Percentiles rank a stretch among this genome's conserved stretches.
phyloP scores from a whole-genome alignment of 2,797 vertebrate genomes.

The Nannoperca obscura region DNA sequence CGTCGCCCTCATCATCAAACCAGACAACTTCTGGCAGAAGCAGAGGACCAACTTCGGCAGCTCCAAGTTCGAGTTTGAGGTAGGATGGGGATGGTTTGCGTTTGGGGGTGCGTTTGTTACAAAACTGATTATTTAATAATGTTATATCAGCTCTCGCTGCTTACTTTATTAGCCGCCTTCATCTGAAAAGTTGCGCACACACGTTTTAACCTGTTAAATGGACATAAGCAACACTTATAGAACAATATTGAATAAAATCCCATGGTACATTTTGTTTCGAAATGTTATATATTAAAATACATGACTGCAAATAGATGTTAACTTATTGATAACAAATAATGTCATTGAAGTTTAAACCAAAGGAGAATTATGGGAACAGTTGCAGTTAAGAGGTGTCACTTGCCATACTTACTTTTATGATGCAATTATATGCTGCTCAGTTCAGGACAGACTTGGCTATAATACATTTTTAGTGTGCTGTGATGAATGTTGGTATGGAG shows the following conservation, averaged over 20 bases:
- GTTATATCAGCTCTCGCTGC: neutral
- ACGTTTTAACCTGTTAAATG: neutral
- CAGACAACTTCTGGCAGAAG: conserved; percentile 99
- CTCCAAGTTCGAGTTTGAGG: conserved; percentile 99
- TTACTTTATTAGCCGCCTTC: neutral
- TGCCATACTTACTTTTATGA: neutral
- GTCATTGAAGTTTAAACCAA: neutral
- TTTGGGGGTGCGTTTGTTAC: neutral
- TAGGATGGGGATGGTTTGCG: conserved; percentile 73
- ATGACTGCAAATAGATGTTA: neutral
- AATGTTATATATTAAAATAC: too few species aligned
- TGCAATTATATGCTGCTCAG: conserved; percentile 7
- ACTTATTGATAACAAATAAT: neutral
- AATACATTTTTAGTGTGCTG: neutral
- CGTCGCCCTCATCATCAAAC: conserved; percentile 99
- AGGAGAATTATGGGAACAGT: conserved; percentile 1
- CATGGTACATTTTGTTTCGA: neutral
- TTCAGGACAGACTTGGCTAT: neutral
- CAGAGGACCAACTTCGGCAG: conserved; percentile 99
- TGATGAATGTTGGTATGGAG: neutral
- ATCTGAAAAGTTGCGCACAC: neutral
- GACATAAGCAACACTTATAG: neutral
- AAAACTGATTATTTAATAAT: neutral
- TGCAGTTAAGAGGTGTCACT: neutral
- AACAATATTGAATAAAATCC: neutral